Evolutionary conservation across 2,888 invertebrate species (phyloP), one percentile per base, ranked within the genome.

Genomic region (Agelastica alni): DNA sequence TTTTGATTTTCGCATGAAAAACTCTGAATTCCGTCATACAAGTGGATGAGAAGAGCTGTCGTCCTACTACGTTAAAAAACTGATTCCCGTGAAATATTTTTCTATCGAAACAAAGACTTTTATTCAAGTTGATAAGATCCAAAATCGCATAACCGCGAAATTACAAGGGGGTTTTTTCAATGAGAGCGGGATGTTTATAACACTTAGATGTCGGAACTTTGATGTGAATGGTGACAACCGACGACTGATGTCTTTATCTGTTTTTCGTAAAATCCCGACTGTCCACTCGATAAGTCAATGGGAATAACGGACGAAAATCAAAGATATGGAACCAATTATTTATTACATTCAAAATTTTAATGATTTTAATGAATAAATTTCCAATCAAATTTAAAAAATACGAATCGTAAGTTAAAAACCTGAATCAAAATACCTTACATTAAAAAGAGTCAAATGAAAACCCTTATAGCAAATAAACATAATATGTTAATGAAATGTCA

Each of bases 1-100:
- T 65, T 68, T 68, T 63, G 63, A 69, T 64, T 60, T 69, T 65
- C 69, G 67, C 68, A 64, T 62, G 67, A 67, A 60, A 64, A 69
- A 66, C 58, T 66, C 61, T 62, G 66, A 66, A 69, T 70, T 66
- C 65, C 66, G 64, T 68, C 63, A 62, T 67, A 60, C 41, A 47
- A 55, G 56, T 63, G 51, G 61, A 67, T 48, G 28, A 12, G 13
- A 47, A 16, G 37, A 22, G 26, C 14, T 22, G 5, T 13, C 16
- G n/a, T n/a, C n/a, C n/a, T n/a, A n/a, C 17, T 30, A 31, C 31
- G 18, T 12, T 32, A 2, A 18, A 44, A 28, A 31, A 28, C 6
- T 43, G 22, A 13, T 28, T 16, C 10, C 10, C 13, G 31, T n/a
- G 10, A 28, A 31, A 31, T 31, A 17, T 4, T 41, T 41, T 49